Conservation (phyloP, 2,113 vertebrate species). For the Zosterops borbonicus region DNA sequence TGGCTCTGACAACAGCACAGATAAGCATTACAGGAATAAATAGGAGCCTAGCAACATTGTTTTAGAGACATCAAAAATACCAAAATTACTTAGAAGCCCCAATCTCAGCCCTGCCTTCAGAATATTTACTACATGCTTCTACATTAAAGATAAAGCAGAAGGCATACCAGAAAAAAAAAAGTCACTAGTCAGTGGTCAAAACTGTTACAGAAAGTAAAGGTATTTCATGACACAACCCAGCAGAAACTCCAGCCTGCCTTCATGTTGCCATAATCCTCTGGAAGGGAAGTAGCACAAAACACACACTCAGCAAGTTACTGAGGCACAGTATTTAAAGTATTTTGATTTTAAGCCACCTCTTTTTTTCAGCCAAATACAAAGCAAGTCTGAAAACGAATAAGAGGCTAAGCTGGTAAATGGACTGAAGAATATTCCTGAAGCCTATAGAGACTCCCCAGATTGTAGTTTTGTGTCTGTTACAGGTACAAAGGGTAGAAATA, state of each 20-base stretch:
- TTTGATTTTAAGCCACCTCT: background rate
- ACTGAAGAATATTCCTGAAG: background rate
- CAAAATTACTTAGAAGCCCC: background rate
- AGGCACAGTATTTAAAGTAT: background rate
- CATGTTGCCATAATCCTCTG: background rate
- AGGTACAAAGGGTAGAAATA: slow-evolving; percentile 7
- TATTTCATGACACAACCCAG: background rate
- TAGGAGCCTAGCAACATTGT: background rate
- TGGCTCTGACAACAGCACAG: background rate
- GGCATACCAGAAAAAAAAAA: background rate
- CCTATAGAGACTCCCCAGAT: background rate
- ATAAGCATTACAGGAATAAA: background rate
- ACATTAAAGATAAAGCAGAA: background rate
- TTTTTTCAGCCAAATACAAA: background rate
- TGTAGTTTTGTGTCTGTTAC: slow-evolving; percentile 14
- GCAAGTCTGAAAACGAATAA: background rate
- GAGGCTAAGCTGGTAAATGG: background rate
- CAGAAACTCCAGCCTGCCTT: background rate
- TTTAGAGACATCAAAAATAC: background rate
- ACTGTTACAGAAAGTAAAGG: background rate
- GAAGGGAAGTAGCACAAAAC: background rate
- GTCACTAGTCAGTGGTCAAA: background rate
- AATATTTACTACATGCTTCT: background rate
- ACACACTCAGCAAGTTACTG: background rate
- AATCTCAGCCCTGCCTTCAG: background rate